Conservation (phyloP, 2,113 vertebrate genomes). For the Rostratula benghalensis region DNA sequence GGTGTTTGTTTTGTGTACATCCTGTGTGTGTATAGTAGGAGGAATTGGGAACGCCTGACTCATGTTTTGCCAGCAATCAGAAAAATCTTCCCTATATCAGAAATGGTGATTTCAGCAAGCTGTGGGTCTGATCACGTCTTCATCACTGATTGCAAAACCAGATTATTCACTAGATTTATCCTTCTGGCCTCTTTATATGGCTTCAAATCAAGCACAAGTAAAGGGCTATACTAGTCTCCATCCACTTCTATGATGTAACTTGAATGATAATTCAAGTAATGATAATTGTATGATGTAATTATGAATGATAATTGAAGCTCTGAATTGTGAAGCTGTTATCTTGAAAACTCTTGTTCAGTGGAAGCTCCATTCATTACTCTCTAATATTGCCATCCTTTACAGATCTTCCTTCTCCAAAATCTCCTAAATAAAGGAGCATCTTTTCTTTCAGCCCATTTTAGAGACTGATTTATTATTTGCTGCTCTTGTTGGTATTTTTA, state of each 20-base stretch:
- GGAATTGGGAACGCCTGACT: background rate
- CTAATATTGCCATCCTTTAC: background rate
- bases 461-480: background rate
- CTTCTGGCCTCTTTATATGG: background rate
- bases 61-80: background rate
- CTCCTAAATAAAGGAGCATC: background rate
- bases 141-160: background rate
- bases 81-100: background rate
- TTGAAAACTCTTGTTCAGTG: background rate
- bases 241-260: too few species aligned
- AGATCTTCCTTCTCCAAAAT: background rate
- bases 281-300: too few species aligned
- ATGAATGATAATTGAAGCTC: background rate
- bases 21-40: background rate
- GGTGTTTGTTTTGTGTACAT: background rate
- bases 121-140: background rate
- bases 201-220: background rate
- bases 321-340: background rate
- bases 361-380: background rate
- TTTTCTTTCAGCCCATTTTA: background rate
- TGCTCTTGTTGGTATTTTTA: background rate
- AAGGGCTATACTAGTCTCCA: background rate
- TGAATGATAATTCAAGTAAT: too few species aligned
- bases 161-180: background rate
- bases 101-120: background rate